Evolutionary conservation across 2,888 invertebrate genomes (phyloP), one percentile per base, ranked within the genome.

Genomic region (Caenorhabditis virilis): DNA sequence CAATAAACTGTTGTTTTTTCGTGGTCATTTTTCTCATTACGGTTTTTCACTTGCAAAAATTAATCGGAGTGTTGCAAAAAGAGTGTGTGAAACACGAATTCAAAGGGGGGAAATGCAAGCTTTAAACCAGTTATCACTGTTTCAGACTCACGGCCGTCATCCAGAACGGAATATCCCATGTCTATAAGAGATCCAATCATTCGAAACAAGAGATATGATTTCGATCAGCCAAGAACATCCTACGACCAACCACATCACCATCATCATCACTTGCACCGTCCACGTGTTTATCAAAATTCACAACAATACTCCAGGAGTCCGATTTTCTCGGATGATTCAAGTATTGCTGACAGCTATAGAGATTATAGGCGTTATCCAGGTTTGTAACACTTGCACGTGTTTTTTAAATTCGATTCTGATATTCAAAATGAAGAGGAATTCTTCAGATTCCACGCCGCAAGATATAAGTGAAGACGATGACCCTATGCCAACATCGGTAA

Each of bases 381-480:
- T 68, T 20, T 22, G 0, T 30, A 49, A 39, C 38, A 51, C 15
- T 13, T 30, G 13, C 43, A 18, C 18, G 6, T 13, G 20, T 25
- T 6, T n/a, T 9, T 43, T 25, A 46, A 2, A 7, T 5, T 33
- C 7, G 23, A 16, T 18, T 16, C 7, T n/a, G n/a, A n/a, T 13
- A 30, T 9, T 30, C 30, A 30, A 30, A 30, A 30, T 9, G 30
- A 30, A 30, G 30, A 13, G 13, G 30, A 39, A 20, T 13, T 13
- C 22, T 39, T 39, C 15, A 20, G 72, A 69, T 48, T 64, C 66
- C 9, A 70, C 70, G 0, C 62, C 71, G 25, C 62, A 68, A 46
- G 70, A 70, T 26, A 49, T 70, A 39, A 70, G 68, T 36, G 74
- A 75, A 57, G 74, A 75, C 33, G 74, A 75, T 26, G 74, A 75